Evolutionary conservation across 2,797 vertebrate genomes (phyloP).

Genomic region (Lepilemur ruficaudatus): DNA sequence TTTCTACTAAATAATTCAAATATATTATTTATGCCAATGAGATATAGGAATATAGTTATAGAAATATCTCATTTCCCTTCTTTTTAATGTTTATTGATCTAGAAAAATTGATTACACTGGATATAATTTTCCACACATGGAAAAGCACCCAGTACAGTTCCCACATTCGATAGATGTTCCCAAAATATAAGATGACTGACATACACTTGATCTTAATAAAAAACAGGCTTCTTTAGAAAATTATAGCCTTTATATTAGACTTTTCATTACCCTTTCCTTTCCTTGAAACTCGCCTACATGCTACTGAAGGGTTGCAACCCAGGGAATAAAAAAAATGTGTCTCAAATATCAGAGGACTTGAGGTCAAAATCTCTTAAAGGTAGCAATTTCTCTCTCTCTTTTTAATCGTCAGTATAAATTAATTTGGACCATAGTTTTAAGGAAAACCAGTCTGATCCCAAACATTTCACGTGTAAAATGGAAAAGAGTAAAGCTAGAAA

Average conservation of each 20-base stretch:
- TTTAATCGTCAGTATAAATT: constrained; percentile 65
- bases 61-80: background rate
- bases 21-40: background rate
- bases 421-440: constrained; percentile 53
- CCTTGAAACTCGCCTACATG: constrained; percentile 58
- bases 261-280: constrained; percentile 72
- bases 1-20: background rate
- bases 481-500: constrained; percentile 54
- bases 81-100: constrained; percentile 39
- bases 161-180: constrained; percentile 28
- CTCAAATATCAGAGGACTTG: constrained; percentile 74
- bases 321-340: background rate
- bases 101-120: background rate
- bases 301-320: constrained; percentile 56
- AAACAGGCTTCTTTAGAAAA: constrained; percentile 74
- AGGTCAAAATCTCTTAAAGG: constrained; percentile 60
- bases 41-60: background rate
- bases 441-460: constrained; percentile 44
- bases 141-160: constrained; percentile 1
- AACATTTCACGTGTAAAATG: constrained; percentile 28
- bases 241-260: constrained; percentile 74
- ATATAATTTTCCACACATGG: constrained; percentile 53
- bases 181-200: constrained; percentile 69
- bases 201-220: constrained; percentile 70
- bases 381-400: constrained; percentile 66